These are phyloP conservation scores for Stegastes partitus DNA, from an alignment of 2,113 vertebrate genomes.

Conservation along the genomic window DNA sequence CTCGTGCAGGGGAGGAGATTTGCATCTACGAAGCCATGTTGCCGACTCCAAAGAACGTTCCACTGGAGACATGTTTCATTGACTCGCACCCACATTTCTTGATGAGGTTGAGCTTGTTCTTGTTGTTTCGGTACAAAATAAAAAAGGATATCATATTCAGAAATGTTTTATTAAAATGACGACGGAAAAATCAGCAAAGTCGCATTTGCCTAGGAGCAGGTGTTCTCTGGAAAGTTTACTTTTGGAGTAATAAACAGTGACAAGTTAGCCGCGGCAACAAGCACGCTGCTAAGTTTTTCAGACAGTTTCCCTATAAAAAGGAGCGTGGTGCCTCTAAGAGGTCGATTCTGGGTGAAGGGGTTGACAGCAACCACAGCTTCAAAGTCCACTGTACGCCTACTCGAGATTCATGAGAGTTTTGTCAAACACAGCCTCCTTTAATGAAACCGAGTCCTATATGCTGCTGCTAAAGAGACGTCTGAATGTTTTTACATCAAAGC, in stretches of 20 bases:
- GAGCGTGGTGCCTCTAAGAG: conserved; percentile 42
- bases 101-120: neutral
- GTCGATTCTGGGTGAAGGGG: conserved; percentile 48
- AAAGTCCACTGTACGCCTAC: conserved; percentile 32
- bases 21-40: conserved; percentile 4
- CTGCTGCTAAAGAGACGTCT: neutral
- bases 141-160: fast-evolving
- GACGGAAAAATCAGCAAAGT: neutral
- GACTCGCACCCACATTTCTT: neutral
- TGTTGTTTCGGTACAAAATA: neutral
- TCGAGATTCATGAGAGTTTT: conserved; percentile 12
- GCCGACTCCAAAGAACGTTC: conserved; percentile 1
- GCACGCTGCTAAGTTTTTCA: conserved; percentile 40
- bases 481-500: neutral
- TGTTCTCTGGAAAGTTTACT: conserved; percentile 45
- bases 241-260: conserved; percentile 53
- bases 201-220: conserved; percentile 14
- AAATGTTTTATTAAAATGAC: neutral
- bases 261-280: conserved; percentile 19
- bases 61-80: neutral
- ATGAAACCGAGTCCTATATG: neutral
- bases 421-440: conserved; percentile 25
- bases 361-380: conserved; percentile 63
- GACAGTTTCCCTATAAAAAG: conserved; percentile 61
- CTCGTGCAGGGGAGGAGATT: neutral